These are phyloP conservation scores for Helicoverpa zea DNA, from an alignment of 1,140 invertebrate species.

Conservation along the genomic window DNA sequence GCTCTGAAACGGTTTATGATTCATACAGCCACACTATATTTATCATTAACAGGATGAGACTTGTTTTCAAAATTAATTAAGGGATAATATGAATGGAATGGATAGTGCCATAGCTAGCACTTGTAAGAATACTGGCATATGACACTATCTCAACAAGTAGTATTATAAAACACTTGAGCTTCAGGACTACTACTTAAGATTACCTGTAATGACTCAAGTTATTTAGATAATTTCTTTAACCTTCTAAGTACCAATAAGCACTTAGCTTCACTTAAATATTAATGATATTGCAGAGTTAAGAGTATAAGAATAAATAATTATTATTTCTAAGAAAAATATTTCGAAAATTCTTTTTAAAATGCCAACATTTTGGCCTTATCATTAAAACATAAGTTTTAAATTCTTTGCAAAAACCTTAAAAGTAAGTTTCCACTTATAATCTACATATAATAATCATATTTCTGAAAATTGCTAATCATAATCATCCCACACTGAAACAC, in stretches of 20 bases:
- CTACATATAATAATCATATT: neutral
- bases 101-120: neutral
- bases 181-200: neutral
- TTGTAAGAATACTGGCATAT: too few relatives aligned
- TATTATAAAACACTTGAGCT: neutral
- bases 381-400: neutral
- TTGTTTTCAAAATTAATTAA: neutral
- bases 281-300: slow-evolving; percentile 30
- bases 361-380: slow-evolving; percentile 8
- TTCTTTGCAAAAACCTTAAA: neutral
- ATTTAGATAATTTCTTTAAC: neutral
- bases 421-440: neutral
- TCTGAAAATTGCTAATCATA: slow-evolving; percentile 4
- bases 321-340: slow-evolving; percentile 35
- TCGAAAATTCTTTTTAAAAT: slow-evolving; percentile 22
- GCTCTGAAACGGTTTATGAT: neutral
- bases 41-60: neutral
- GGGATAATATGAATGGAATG: neutral
- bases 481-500: slow-evolving; percentile 19
- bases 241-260: neutral
- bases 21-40: neutral
- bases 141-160: neutral
- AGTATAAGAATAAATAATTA: slow-evolving; percentile 45
- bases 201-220: slow-evolving; percentile 11
- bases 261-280: slow-evolving; percentile 9